Base-by-base conservation (phyloP, 1,140 invertebrate genomes). In the Phymorhynchus buccinoides region DNA sequence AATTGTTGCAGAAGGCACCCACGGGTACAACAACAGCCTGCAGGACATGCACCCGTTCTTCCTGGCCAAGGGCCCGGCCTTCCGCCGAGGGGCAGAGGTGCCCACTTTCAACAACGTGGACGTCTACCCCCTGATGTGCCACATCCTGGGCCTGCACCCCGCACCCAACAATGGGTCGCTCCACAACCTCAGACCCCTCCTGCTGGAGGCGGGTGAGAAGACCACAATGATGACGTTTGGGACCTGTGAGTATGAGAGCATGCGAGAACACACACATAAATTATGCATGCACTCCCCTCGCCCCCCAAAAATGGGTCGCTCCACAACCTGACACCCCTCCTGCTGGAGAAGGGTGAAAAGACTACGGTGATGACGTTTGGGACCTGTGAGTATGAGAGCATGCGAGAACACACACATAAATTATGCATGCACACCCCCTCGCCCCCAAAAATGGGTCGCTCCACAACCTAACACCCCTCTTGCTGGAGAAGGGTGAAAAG, bases 41-140 rank as follows among this genome's bases (percentile, higher is more conserved):
- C 66, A 81, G 42, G 87, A 89, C 80, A 96, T 96, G 96, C 94
- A 95, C 89, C 95, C 96, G 41, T 95, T 96, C 86, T 96, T 96
- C 88, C 94, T 96, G 83, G 96, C 95, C 0, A 92, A 93, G 82
- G 96, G 96, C 12, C 96, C 96, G 71, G 93, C 94, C 42, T 95
- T 96, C 90, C 93, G 94, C 87, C 87, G 92, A 79, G 90, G 94
- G 41, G 94, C 94, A 84, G 87, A 48, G 7, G 89, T 90, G 27
- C 86, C 94, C 2, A 94, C 94, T 7, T 96, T 96, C 88, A 90
- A 95, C 41, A 95, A 94, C 86, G 93, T 96, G 2, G 95, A 96
- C 89, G 89, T 96, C 41, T 96, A 95, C 90, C 94, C 95, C n/a
- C 89, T 96, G 32, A 95, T 96, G 90, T 95, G 95, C 87, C 91